Conservation (phyloP, 2,888 invertebrate species). For the Stictocephala bisonia region DNA sequence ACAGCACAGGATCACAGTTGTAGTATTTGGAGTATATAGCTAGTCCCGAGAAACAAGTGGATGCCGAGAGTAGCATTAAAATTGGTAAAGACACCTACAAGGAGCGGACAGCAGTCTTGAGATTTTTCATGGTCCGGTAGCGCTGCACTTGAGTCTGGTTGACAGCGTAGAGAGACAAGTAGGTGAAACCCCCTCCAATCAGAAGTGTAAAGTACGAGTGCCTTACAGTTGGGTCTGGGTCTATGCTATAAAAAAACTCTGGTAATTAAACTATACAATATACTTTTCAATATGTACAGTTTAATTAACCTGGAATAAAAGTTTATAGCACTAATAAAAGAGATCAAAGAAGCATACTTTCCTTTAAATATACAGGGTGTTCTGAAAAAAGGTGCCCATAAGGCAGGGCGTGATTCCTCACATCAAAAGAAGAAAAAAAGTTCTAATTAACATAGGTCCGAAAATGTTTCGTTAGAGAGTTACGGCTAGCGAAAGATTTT, state of each 20-base stretch:
- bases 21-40: constrained; percentile 88
- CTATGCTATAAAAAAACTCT: constrained; percentile 70
- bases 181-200: constrained; percentile 82
- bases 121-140: constrained; percentile 75
- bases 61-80: constrained; percentile 38
- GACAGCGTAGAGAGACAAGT: constrained; percentile 83
- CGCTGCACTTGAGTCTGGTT: constrained; percentile 91
- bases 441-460: no score
- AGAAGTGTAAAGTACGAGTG: constrained; percentile 85
- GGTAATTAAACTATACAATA: background rate
- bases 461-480: no score
- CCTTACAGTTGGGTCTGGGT: constrained; percentile 80
- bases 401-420: no score
- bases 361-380: no score
- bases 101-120: constrained; percentile 35
- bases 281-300: no score
- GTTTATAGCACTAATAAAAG: no score
- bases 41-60: constrained; percentile 77
- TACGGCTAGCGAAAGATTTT: no score
- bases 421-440: no score
- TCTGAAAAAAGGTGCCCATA: no score
- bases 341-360: no score
- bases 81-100: constrained; percentile 42
- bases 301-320: no score
- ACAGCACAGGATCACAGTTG: constrained; percentile 86